These are phyloP conservation scores for Apamea crenata DNA, from an alignment of 2,888 invertebrate genomes.

Conservation along the genomic window DNA sequence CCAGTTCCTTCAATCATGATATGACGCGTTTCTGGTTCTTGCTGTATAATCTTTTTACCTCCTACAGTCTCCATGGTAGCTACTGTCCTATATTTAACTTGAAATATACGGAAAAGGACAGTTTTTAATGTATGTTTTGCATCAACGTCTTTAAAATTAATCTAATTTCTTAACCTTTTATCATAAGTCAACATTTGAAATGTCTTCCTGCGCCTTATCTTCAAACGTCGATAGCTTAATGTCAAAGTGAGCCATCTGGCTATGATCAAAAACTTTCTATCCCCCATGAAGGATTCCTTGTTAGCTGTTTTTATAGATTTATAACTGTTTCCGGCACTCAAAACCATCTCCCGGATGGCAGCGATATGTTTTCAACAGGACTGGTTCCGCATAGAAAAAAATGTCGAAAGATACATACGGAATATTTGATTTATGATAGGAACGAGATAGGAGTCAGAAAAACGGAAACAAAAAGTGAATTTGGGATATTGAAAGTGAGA, in stretches of 20 bases:
- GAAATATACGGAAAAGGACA: slow-evolving; percentile 10
- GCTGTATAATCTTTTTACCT: slow-evolving; percentile 42
- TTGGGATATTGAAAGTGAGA: slow-evolving; percentile 14
- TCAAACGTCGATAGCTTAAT: slow-evolving; percentile 46
- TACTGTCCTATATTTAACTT: slow-evolving; percentile 19
- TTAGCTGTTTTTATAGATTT: slow-evolving; percentile 78
- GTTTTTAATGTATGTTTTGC: slow-evolving; percentile 2
- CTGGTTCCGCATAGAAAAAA: slow-evolving; percentile 66
- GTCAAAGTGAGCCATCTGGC: slow-evolving; percentile 63
- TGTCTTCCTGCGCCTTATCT: slow-evolving; percentile 51
- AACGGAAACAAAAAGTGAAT: slow-evolving; percentile 14
- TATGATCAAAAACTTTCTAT: slow-evolving; percentile 63
- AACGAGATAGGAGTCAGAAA: slow-evolving; percentile 24
- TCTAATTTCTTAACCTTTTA: slow-evolving; percentile 22
- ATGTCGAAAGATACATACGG: slow-evolving; percentile 30
- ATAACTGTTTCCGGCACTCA: slow-evolving; percentile 81
- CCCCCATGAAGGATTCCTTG: slow-evolving; percentile 70
- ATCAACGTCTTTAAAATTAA: slow-evolving; percentile 27
- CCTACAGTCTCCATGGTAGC: slow-evolving; percentile 1
- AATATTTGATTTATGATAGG: slow-evolving; percentile 65
- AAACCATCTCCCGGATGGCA: slow-evolving; percentile 81
- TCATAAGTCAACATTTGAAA: slow-evolving; percentile 43
- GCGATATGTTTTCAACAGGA: slow-evolving; percentile 79
- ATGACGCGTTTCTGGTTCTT: slow-evolving; percentile 42
- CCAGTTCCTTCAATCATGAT: slow-evolving; percentile 53